Conservation (phyloP, 2,113 vertebrate species). For the Zonotrichia leucophrys region DNA sequence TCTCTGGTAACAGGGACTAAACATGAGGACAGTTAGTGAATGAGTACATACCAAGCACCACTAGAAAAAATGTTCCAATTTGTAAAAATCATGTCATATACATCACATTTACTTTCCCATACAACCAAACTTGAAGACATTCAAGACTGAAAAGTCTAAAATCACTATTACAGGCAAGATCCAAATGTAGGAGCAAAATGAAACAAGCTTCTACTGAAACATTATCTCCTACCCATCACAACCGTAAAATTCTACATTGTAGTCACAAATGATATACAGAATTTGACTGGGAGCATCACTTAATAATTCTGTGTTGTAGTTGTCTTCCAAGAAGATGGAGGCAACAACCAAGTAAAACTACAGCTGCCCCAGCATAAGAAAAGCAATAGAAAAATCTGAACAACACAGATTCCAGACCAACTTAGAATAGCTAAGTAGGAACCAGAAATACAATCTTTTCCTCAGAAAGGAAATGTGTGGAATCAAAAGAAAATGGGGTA, state of each 20-base stretch:
- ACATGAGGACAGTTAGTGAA: background rate
- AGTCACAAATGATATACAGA: background rate
- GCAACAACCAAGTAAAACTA: background rate
- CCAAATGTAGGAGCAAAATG: background rate
- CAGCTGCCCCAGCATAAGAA: background rate
- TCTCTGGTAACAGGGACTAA: background rate
- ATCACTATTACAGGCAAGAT: background rate
- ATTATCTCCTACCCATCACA: background rate
- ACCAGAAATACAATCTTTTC: rapidly evolving
- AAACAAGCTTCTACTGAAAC: background rate
- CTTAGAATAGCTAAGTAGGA: background rate
- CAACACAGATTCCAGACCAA: background rate
- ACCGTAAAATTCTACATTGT: background rate
- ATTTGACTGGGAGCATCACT: background rate
- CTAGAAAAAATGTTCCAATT: background rate
- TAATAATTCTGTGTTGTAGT: background rate
- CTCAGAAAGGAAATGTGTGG: background rate
- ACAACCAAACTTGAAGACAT: background rate
- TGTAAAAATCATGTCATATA: background rate
- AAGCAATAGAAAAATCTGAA: background rate
- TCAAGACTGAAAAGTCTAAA: background rate
- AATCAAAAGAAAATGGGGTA: background rate
- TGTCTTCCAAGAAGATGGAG: background rate
- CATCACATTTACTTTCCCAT: background rate
- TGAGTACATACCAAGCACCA: background rate